A percentile compares a stretch with the other conserved stretches of the same genome.
These are phyloP conservation scores for Hepsetus odoe DNA, from an alignment of 2,113 vertebrate species.

Conservation along the genomic window DNA sequence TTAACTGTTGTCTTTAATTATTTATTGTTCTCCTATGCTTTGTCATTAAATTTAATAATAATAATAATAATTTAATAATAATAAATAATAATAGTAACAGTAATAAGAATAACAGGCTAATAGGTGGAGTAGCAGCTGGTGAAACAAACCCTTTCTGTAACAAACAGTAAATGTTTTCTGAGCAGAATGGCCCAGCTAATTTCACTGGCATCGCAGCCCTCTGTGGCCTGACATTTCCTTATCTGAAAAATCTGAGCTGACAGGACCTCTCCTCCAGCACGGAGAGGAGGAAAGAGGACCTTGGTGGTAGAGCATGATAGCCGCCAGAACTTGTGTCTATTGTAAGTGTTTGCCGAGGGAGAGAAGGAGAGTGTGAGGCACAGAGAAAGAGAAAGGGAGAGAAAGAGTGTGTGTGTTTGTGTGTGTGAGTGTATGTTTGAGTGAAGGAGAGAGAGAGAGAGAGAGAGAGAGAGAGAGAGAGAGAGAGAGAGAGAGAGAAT, in stretches of 20 bases:
- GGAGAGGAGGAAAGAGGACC: conserved; percentile 16
- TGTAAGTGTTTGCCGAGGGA: conserved; percentile 18
- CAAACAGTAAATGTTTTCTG: conserved; percentile 39
- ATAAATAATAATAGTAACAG: too few species aligned
- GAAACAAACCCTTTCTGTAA: conserved; percentile 15
- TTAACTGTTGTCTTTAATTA: too few species aligned
- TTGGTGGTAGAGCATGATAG: conserved; percentile 35
- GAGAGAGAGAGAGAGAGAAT: neutral
- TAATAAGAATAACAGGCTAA: too few species aligned
- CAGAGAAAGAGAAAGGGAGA: neutral
- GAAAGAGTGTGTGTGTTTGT: neutral
- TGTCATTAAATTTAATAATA: too few species aligned
- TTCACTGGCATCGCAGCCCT: conserved; percentile 18
- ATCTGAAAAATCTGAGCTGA: conserved; percentile 46
- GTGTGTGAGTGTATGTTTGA: too few species aligned
- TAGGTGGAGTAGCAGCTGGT: neutral
- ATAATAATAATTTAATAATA: too few species aligned
- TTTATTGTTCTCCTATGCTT: too few species aligned
- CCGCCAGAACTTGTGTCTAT: conserved; percentile 32
- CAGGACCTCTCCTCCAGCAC: conserved; percentile 38
- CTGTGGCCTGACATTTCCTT: conserved; percentile 50
- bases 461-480: neutral
- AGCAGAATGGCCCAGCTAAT: conserved; percentile 20
- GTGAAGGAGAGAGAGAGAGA: neutral
- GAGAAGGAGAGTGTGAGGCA: neutral